These are phyloP conservation scores for Phalloptychus januarius DNA, from an alignment of 2,797 vertebrate genomes.

Conservation along the genomic window DNA sequence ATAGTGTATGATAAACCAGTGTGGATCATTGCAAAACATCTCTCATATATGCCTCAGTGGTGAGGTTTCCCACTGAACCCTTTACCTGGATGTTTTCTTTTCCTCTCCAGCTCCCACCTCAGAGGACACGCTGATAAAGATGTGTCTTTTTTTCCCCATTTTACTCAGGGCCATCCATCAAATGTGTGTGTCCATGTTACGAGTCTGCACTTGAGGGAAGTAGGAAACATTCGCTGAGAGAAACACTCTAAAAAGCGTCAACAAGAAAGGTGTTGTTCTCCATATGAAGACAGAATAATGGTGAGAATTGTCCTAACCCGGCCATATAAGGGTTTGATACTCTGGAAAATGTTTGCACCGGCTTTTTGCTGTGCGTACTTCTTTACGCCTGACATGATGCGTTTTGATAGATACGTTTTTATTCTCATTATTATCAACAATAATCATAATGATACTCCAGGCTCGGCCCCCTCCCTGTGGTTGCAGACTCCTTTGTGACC, in stretches of 20 bases:
- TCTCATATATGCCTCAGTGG: conserved; percentile 77
- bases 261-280: conserved; percentile 49
- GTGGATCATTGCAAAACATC: conserved; percentile 78
- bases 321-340: conserved; percentile 17
- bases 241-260: conserved; percentile 44
- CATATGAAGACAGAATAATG: conserved; percentile 48
- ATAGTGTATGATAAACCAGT: conserved; percentile 75
- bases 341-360: conserved; percentile 29
- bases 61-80: conserved; percentile 72
- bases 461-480: conserved; percentile 61
- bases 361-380: conserved; percentile 30
- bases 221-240: conserved; percentile 29
- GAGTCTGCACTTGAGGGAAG: conserved; percentile 43
- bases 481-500: conserved; percentile 74
- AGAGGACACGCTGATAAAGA: conserved; percentile 72
- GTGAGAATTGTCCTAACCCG: conserved; percentile 42
- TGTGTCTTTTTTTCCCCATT: conserved; percentile 63
- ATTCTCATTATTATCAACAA: not conserved
- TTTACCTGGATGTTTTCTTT: conserved; percentile 11
- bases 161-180: conserved; percentile 75
- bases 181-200: conserved; percentile 56
- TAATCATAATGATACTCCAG: conserved; percentile 4
- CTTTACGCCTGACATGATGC: conserved; percentile 52
- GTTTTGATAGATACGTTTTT: conserved; percentile 52
- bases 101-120: conserved; percentile 41